Evolutionary conservation across 2,888 invertebrate species (phyloP).

Genomic region (Hemicrepidius hirtus): DNA sequence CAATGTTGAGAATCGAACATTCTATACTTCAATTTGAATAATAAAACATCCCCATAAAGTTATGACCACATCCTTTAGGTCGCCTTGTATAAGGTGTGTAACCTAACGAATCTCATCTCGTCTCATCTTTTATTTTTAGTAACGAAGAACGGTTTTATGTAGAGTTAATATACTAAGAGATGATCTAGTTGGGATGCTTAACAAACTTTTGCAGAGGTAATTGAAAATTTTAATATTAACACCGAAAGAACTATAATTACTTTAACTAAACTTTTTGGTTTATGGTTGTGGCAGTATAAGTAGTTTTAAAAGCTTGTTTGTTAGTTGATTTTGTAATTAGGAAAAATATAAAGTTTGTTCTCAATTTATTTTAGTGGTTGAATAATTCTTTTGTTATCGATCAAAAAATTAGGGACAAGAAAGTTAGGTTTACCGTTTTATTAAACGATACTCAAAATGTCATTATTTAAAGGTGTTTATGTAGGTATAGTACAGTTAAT

Average conservation of each 20-base stretch:
- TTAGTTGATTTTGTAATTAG: too few relatives aligned
- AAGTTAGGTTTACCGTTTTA: neutral
- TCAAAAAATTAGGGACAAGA: neutral
- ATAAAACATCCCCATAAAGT: too few relatives aligned
- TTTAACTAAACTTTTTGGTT: slow-evolving; percentile 57
- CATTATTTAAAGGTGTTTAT: slow-evolving; percentile 2
- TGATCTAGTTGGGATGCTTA: slow-evolving; percentile 18
- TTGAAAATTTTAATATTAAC: slow-evolving; percentile 64
- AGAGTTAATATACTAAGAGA: slow-evolving; percentile 19
- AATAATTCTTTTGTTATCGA: neutral
- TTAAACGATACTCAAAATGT: neutral
- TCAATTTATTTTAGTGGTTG: neutral
- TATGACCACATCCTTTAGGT: too few relatives aligned
- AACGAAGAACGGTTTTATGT: slow-evolving; percentile 14
- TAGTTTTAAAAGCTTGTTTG: neutral
- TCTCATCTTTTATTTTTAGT: slow-evolving; percentile 6
- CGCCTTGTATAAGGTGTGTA: neutral
- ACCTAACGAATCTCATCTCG: neutral
- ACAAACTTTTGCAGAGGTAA: slow-evolving; percentile 57
- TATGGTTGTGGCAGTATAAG: slow-evolving; percentile 52
- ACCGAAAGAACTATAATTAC: slow-evolving; percentile 60
- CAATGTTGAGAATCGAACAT: too few relatives aligned
- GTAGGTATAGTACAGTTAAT: neutral
- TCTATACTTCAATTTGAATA: too few relatives aligned
- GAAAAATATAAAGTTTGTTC: neutral